These are phyloP conservation scores for Actinemys pallida DNA, from an alignment of 2,113 vertebrate genomes.

Conservation along the genomic window DNA sequence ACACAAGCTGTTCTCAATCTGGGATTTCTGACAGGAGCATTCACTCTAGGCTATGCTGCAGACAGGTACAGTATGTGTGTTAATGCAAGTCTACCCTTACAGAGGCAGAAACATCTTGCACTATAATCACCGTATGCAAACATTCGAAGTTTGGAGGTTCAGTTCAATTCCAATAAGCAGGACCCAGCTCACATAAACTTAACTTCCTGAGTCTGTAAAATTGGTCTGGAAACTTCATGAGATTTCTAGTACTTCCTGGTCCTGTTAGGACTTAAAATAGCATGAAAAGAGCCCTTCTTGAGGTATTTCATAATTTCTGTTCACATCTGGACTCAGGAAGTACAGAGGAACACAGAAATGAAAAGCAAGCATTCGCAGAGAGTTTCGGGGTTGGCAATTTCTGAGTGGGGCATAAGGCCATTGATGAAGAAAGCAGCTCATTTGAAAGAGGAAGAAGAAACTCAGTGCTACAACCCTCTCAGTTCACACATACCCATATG, in stretches of 20 bases:
- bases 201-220: background rate
- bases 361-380: background rate
- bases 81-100: background rate
- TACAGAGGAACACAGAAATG: constrained; percentile 9
- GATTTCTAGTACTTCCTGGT: fast-evolving
- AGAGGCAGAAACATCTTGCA: background rate
- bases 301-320: background rate
- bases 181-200: background rate
- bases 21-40: constrained; percentile 91
- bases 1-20: constrained; percentile 90
- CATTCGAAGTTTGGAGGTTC: background rate
- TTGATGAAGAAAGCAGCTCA: background rate
- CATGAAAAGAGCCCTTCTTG: background rate
- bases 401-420: background rate
- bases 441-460: background rate
- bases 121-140: fast-evolving
- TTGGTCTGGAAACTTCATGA: background rate
- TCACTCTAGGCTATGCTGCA: constrained; percentile 91
- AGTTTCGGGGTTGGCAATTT: background rate
- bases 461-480: background rate
- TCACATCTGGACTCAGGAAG: constrained; percentile 16
- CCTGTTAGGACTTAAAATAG: background rate
- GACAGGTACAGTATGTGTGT: constrained; percentile 84
- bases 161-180: background rate
- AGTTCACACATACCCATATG: background rate